A percentile compares a stretch with the other conserved stretches of the same genome.
Evolutionary conservation across 2,888 invertebrate genomes (phyloP).

Genomic region (Ctenicera cuprea): DNA sequence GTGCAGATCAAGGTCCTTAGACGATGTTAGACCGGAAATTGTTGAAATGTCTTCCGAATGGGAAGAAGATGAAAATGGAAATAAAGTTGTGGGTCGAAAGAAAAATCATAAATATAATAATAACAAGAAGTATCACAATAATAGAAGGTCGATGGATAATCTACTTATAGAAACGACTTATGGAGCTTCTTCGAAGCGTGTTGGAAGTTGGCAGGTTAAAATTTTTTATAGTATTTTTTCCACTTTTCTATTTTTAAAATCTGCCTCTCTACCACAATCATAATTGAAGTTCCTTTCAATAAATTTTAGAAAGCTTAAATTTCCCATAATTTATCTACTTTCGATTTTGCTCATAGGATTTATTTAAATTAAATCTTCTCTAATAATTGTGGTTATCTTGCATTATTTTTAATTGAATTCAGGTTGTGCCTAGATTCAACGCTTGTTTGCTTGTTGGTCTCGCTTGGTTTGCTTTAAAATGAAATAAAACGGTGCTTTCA

Average conservation of each 20-base stretch:
- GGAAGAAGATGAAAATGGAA: slow-evolving; percentile 81
- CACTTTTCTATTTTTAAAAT: slow-evolving; percentile 50
- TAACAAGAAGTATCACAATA: slow-evolving; percentile 59
- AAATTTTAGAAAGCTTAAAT: slow-evolving; percentile 18
- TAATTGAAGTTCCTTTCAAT: not conserved
- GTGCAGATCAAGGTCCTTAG: slow-evolving; percentile 82
- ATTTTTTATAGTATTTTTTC: not conserved
- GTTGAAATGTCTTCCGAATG: slow-evolving; percentile 73
- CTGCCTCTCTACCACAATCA: too few species aligned
- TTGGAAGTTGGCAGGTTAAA: slow-evolving; percentile 75
- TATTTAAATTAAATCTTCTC: slow-evolving; percentile 22
- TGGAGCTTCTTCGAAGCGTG: slow-evolving; percentile 73
- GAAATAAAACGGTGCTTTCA: slow-evolving; percentile 25
- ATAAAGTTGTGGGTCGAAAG: slow-evolving; percentile 75
- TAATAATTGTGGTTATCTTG: slow-evolving; percentile 3
- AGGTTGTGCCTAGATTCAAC: slow-evolving; percentile 7
- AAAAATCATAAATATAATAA: slow-evolving; percentile 23
- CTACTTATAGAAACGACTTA: slow-evolving; percentile 76
- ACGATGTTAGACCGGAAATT: slow-evolving; percentile 82
- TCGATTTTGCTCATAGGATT: slow-evolving; percentile 27
- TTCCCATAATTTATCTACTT: slow-evolving; percentile 11
- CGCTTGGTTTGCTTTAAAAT: slow-evolving; percentile 11
- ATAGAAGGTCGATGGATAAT: slow-evolving; percentile 84
- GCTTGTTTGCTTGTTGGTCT: not conserved
- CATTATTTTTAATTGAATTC: slow-evolving; percentile 17